phyloP scores from a whole-genome alignment of 2,888 invertebrate genomes.

The Globia sparganii region DNA sequence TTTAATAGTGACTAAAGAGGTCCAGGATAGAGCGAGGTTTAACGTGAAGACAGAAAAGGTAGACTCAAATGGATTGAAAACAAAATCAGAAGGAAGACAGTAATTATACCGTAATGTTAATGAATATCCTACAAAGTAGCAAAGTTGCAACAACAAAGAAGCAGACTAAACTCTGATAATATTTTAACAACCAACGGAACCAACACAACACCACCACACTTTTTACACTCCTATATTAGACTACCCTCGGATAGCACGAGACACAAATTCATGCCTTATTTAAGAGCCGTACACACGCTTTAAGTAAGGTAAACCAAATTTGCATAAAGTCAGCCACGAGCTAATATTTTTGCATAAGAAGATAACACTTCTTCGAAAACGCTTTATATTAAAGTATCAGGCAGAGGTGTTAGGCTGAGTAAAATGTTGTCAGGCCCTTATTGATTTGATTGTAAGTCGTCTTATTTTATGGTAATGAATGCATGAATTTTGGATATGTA shows the following conservation, averaged over 20 bases:
- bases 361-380: conserved; percentile 85
- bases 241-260: conserved; percentile 81
- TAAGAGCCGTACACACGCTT: conserved; percentile 82
- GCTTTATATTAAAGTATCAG: conserved; percentile 75
- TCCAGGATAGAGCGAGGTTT: background rate
- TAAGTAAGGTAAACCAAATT: conserved; percentile 82
- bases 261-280: conserved; percentile 77
- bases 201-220: conserved; percentile 58
- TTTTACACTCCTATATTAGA: conserved; percentile 79
- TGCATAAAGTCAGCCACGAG: conserved; percentile 89
- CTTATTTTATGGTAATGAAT: conserved; percentile 76
- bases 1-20: background rate
- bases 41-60: background rate
- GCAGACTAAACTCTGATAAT: conserved; percentile 27
- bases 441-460: conserved; percentile 71
- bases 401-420: conserved; percentile 72
- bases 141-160: conserved; percentile 27
- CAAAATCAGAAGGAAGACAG: background rate
- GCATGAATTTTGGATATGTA: conserved; percentile 62
- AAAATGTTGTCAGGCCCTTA: conserved; percentile 69
- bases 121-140: background rate
- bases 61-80: background rate
- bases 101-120: conserved; percentile 9
- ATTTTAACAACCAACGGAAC: conserved; percentile 59
- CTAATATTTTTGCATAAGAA: conserved; percentile 89